phyloP scores from a whole-genome alignment of 2,888 invertebrate genomes.

The Stenolophus ochropezus region DNA sequence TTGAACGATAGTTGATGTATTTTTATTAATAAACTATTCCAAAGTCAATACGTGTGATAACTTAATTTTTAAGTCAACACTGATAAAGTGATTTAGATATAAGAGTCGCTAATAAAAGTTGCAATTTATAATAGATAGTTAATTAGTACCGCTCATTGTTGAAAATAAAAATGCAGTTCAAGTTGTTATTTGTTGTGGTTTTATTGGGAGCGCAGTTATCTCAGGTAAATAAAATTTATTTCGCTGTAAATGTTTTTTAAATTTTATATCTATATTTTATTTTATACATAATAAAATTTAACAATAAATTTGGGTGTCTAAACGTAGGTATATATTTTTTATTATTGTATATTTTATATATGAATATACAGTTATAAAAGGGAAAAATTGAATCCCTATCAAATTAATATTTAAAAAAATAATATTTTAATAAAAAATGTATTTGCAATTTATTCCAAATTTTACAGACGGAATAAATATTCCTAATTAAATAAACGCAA shows the following conservation, averaged over 20 bases:
- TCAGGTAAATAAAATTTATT: constrained; percentile 18
- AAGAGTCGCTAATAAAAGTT: neutral
- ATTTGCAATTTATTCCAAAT: too few relatives aligned
- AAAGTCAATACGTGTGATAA: constrained; percentile 10
- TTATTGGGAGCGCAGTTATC: neutral
- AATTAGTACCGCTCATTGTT: neutral
- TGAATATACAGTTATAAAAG: too few relatives aligned
- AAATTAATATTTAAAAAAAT: too few relatives aligned
- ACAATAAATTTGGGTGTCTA: too few relatives aligned
- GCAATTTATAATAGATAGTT: neutral
- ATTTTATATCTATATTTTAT: too few relatives aligned
- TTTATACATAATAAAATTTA: too few relatives aligned
- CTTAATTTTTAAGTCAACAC: neutral
- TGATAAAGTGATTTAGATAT: neutral
- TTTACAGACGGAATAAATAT: too few relatives aligned
- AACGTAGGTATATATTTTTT: too few relatives aligned
- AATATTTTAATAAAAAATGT: too few relatives aligned
- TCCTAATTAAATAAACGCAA: too few relatives aligned
- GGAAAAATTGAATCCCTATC: too few relatives aligned
- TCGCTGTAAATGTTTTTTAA: neutral
- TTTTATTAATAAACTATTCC: neutral
- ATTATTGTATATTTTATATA: too few relatives aligned
- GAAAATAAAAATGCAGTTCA: neutral
- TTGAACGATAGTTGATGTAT: neutral
- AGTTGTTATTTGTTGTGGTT: neutral